A percentile compares a stretch with the other conserved stretches of the same genome.
Evolutionary conservation across 2,888 invertebrate genomes (phyloP).

Genomic region (Noctua pronuba): DNA sequence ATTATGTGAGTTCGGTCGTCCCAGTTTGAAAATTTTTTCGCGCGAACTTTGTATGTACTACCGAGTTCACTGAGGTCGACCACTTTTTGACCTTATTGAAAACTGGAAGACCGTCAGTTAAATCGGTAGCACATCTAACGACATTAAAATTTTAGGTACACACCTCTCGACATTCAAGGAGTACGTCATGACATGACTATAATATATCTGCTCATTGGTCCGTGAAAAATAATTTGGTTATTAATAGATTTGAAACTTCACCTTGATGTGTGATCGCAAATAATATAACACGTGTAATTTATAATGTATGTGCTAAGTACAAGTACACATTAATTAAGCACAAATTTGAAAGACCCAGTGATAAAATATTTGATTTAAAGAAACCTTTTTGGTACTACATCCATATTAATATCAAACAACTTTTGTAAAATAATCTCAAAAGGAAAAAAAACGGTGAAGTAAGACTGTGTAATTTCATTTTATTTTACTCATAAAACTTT

Average conservation of each 20-base stretch:
- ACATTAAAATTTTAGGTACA: neutral
- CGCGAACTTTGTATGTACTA: neutral
- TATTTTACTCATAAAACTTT: neutral
- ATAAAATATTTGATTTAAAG: neutral
- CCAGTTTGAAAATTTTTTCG: neutral
- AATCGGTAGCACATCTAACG: neutral
- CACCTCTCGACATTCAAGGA: conserved; percentile 22
- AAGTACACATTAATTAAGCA: neutral
- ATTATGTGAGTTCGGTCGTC: neutral
- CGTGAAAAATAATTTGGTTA: conserved; percentile 34
- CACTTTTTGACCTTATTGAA: too few relatives aligned
- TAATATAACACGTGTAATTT: neutral
- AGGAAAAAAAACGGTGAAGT: neutral
- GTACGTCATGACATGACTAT: neutral
- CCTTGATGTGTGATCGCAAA: conserved; percentile 1
- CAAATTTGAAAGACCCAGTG: neutral
- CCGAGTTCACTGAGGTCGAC: too few relatives aligned
- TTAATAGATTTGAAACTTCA: conserved; percentile 21
- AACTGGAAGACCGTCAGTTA: too few relatives aligned
- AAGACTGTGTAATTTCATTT: neutral
- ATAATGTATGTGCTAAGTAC: neutral
- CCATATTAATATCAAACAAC: neutral
- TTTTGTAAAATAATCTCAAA: neutral
- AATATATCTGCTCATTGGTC: conserved; percentile 31
- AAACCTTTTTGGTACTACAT: neutral